Percentiles rank a stretch among this genome's conserved stretches.
Evolutionary conservation across 2,797 vertebrate species (phyloP).

Genomic region (Rhabdophis nuchalis): DNA sequence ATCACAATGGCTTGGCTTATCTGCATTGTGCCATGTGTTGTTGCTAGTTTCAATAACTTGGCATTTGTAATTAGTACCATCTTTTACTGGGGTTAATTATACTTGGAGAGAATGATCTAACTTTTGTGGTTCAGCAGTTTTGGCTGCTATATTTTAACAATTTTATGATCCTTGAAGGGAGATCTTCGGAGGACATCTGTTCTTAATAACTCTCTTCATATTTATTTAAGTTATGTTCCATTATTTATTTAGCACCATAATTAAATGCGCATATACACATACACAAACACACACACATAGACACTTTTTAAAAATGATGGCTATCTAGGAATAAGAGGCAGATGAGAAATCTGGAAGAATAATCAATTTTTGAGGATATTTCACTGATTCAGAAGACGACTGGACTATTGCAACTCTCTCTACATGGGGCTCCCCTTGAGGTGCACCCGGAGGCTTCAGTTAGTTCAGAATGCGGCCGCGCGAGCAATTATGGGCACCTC

Average conservation of each 20-base stretch:
- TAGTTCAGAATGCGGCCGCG: too few species aligned
- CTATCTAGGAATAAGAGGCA: not conserved
- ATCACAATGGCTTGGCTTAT: too few species aligned
- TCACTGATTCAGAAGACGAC: not conserved
- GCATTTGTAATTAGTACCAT: not conserved
- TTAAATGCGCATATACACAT: not conserved
- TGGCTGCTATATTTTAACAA: not conserved
- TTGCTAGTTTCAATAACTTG: not conserved
- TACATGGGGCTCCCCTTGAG: too few species aligned
- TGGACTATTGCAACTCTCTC: too few species aligned
- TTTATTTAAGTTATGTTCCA: slow-evolving; percentile 10
- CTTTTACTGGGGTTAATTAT: not conserved
- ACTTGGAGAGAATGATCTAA: not conserved
- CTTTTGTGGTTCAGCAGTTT: not conserved
- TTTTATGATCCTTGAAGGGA: not conserved
- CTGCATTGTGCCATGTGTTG: not conserved
- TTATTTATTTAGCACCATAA: not conserved
- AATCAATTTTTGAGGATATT: not conserved
- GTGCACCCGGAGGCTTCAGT: too few species aligned
- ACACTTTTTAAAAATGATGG: not conserved
- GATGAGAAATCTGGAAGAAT: not conserved
- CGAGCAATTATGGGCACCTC: too few species aligned
- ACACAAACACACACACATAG: not conserved
- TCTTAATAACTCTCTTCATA: slow-evolving; percentile 1
- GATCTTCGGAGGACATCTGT: slow-evolving; percentile 1